phyloP scores from a whole-genome alignment of 2,888 invertebrate species.

The Diplazon laetatorius region DNA sequence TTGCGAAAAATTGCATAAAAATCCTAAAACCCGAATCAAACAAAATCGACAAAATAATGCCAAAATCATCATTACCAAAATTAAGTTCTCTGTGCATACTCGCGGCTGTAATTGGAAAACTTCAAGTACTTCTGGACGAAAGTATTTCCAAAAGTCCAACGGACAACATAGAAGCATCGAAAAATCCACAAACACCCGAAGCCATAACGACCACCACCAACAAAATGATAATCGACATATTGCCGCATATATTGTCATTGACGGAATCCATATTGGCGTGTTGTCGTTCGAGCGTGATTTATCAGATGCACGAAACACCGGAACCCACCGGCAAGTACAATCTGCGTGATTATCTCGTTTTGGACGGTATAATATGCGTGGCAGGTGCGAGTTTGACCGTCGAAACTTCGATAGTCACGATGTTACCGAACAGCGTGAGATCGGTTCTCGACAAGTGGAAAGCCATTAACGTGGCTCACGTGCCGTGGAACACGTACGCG shows the following conservation, averaged over 20 bases:
- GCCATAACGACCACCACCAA: slow-evolving; percentile 71
- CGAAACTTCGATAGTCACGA: slow-evolving; percentile 83
- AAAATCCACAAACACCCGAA: slow-evolving; percentile 72
- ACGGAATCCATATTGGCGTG: slow-evolving; percentile 86
- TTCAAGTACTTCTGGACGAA: slow-evolving; percentile 86
- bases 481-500: slow-evolving; percentile 87
- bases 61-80: slow-evolving; percentile 84
- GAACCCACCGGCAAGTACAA: slow-evolving; percentile 81
- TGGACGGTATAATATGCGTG: slow-evolving; percentile 78
- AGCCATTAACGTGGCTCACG: slow-evolving; percentile 84
- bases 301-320: slow-evolving; percentile 82
- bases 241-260: slow-evolving; percentile 87
- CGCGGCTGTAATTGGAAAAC: slow-evolving; percentile 90
- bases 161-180: slow-evolving; percentile 78
- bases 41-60: slow-evolving; percentile 78
- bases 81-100: slow-evolving; percentile 89
- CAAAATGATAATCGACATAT: slow-evolving; percentile 85
- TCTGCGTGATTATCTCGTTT: slow-evolving; percentile 82
- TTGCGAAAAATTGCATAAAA: slow-evolving; percentile 86
- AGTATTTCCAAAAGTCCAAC: slow-evolving; percentile 77
- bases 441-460: slow-evolving; percentile 87
- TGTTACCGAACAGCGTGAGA: slow-evolving; percentile 84
- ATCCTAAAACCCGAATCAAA: slow-evolving; percentile 83
- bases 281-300: slow-evolving; percentile 82
- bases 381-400: slow-evolving; percentile 83